A percentile compares a stretch with the other conserved stretches of the same genome.
phyloP scores from a whole-genome alignment of 2,888 invertebrate species.

The Melangyna quadrimaculata region DNA sequence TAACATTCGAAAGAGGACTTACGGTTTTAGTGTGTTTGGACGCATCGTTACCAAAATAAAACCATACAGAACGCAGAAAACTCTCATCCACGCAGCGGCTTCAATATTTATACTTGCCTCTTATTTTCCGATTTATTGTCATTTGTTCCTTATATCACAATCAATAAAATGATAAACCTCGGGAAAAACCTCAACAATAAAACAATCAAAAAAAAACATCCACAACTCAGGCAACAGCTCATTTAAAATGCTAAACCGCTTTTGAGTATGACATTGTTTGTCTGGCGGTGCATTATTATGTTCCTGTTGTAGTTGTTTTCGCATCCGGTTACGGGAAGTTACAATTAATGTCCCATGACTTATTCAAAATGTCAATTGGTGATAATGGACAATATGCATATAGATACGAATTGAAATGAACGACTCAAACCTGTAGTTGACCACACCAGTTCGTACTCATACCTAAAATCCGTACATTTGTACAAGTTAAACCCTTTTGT shows the following conservation, averaged over 20 bases:
- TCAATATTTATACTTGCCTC: too few species aligned
- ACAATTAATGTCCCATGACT: conserved; percentile 57
- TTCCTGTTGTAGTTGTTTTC: too few species aligned
- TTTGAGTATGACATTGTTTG: neutral
- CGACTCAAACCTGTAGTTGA: neutral
- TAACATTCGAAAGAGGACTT: too few species aligned
- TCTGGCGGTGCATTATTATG: neutral
- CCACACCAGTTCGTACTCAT: neutral
- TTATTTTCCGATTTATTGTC: too few species aligned
- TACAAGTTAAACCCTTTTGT: neutral
- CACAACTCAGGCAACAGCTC: neutral
- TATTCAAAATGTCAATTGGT: conserved; percentile 60
- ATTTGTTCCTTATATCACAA: neutral
- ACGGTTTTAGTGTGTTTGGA: too few species aligned
- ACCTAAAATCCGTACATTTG: neutral
- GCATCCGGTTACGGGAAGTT: conserved; percentile 41
- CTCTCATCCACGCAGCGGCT: too few species aligned
- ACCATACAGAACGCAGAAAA: too few species aligned
- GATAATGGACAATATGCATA: conserved; percentile 38
- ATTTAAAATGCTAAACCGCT: conserved; percentile 16
- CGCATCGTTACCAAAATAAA: too few species aligned
- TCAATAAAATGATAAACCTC: neutral
- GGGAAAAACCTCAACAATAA: neutral
- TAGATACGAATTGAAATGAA: conserved; percentile 39
- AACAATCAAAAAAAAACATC: neutral